Percentiles rank a stretch among this genome's conserved stretches.
phyloP scores from a whole-genome alignment of 2,797 vertebrate species.

The Pogonophryne albipinna region DNA sequence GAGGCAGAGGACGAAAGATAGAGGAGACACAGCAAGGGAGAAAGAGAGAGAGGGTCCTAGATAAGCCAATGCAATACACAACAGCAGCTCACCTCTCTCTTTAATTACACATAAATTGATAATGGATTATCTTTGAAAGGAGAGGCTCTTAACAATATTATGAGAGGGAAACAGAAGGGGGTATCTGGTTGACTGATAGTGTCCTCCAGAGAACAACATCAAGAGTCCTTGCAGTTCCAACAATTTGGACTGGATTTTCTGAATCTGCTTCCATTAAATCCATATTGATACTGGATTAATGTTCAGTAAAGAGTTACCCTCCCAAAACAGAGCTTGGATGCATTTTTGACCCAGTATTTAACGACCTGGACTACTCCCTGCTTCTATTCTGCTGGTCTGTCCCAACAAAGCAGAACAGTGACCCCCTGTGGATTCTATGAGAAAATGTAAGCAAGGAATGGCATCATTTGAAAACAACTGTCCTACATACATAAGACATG shows the following conservation, averaged over 20 bases:
- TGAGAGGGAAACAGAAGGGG: slow-evolving; percentile 20
- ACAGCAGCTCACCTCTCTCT: slow-evolving; percentile 50
- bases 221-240: slow-evolving; percentile 4
- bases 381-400: not conserved
- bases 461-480: slow-evolving; percentile 22
- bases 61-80: slow-evolving; percentile 46
- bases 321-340: slow-evolving; percentile 20
- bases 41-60: not conserved
- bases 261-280: slow-evolving; percentile 28
- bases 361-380: slow-evolving; percentile 55
- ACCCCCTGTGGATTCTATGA: slow-evolving; percentile 74
- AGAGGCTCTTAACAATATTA: slow-evolving; percentile 51
- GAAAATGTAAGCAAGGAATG: slow-evolving; percentile 35
- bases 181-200: slow-evolving; percentile 32
- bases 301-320: slow-evolving; percentile 4
- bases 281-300: slow-evolving; percentile 21
- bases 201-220: slow-evolving; percentile 40
- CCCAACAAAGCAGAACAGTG: slow-evolving; percentile 74
- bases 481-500: not conserved
- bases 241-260: slow-evolving; percentile 16
- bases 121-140: slow-evolving; percentile 61
- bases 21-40: not conserved
- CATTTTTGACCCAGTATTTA: slow-evolving; percentile 37
- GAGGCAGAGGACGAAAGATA: slow-evolving; percentile 28
- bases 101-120: slow-evolving; percentile 73